Conservation (phyloP, 2,888 invertebrate species). For the Lissonota sp. region DNA sequence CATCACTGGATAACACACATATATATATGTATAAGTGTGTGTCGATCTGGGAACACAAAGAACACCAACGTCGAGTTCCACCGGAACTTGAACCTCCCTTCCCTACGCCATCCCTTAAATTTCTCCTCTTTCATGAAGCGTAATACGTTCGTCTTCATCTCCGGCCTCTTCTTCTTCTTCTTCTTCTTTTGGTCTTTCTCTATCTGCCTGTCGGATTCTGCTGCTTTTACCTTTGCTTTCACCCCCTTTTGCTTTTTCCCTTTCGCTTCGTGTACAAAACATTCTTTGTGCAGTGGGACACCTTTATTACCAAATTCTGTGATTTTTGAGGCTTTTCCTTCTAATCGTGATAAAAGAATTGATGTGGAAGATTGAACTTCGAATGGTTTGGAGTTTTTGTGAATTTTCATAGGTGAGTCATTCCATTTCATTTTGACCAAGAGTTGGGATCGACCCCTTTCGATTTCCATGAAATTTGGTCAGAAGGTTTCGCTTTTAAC, state of each 20-base stretch:
- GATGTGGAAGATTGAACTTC: no score
- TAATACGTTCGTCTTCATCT: constrained; percentile 57
- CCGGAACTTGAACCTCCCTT: constrained; percentile 52
- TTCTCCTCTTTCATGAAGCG: constrained; percentile 47
- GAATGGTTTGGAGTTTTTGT: no score
- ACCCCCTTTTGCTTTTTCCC: constrained; percentile 20
- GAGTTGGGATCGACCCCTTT: no score
- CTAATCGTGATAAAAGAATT: no score
- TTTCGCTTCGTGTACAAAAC: background rate
- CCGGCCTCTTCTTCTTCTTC: constrained; percentile 19
- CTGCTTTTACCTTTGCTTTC: constrained; percentile 42
- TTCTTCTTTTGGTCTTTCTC: constrained; percentile 35
- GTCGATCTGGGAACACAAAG: constrained; percentile 27
- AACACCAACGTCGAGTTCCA: constrained; percentile 46
- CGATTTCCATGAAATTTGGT: no score
- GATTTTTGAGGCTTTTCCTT: no score
- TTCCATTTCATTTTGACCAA: no score
- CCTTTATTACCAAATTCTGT: no score
- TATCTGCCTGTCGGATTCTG: constrained; percentile 17
- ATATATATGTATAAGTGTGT: background rate
- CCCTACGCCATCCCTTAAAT: constrained; percentile 52
- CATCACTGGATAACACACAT: constrained; percentile 33
- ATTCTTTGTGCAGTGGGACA: no score
- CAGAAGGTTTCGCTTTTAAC: no score
- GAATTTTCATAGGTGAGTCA: no score